A percentile compares a stretch with the other conserved stretches of the same genome.
Conservation (phyloP, 2,113 vertebrate species). For the Pristiophorus japonicus region DNA sequence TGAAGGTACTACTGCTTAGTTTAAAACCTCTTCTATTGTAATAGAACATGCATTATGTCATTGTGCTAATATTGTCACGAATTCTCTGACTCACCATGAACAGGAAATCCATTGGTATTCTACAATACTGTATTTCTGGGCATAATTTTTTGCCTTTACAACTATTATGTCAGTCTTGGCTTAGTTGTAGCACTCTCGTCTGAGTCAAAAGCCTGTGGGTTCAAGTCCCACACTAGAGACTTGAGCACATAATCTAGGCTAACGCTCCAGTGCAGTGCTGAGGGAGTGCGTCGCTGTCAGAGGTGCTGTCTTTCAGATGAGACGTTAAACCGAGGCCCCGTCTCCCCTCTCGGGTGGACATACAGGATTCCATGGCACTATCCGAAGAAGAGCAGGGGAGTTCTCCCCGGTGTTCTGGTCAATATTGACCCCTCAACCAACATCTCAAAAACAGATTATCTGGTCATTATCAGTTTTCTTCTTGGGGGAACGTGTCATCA, state of each 20-base stretch:
- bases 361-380: background rate
- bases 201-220: background rate
- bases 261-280: background rate
- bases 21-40: background rate
- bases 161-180: background rate
- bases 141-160: background rate
- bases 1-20: too few species aligned
- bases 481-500: background rate
- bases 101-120: background rate
- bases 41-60: background rate
- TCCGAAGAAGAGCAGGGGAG: background rate
- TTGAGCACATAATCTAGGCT: background rate
- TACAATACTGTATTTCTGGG: background rate
- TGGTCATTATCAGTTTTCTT: background rate
- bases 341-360: background rate
- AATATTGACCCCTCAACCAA: background rate
- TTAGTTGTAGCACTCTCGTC: background rate
- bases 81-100: background rate
- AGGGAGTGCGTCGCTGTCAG: background rate
- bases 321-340: background rate
- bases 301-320: background rate
- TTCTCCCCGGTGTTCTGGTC: too few species aligned
- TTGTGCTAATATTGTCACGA: background rate
- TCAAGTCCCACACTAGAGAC: too few species aligned
- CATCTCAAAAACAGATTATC: background rate